Evolutionary conservation across 2,888 invertebrate genomes (phyloP).

Genomic region (Dicyrtomina minuta): DNA sequence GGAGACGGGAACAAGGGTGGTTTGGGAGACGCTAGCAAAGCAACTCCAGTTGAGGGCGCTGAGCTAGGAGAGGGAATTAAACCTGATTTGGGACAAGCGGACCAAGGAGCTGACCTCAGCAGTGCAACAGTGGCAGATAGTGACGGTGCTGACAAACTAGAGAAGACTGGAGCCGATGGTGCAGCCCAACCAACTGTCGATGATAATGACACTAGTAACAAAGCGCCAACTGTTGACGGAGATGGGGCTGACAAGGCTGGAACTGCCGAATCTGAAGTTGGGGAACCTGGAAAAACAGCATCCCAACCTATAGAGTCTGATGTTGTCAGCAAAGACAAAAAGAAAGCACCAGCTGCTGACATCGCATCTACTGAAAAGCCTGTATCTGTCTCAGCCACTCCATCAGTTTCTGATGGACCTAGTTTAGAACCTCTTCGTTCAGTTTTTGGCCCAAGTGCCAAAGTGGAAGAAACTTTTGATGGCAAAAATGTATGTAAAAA

Average conservation of each 20-base stretch:
- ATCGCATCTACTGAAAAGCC: not conserved
- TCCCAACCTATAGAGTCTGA: not conserved
- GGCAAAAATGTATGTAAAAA: constrained; percentile 68
- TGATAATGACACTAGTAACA: constrained; percentile 1
- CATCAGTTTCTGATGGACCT: not conserved
- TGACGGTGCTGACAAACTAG: constrained; percentile 21
- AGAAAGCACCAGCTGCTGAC: not conserved
- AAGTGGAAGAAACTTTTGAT: constrained; percentile 75
- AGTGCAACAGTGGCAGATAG: not conserved
- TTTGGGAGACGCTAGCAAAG: not conserved
- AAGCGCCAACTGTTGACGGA: not conserved
- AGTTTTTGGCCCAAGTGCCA: constrained; percentile 62
- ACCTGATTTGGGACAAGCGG: not conserved
- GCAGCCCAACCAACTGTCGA: not conserved
- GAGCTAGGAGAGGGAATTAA: not conserved
- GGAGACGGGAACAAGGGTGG: not conserved
- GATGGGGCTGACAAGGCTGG: not conserved
- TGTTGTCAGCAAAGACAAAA: not conserved
- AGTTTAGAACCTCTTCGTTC: constrained; percentile 8
- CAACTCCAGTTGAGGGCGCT: not conserved
- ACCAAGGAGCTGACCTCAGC: not conserved
- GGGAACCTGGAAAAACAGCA: not conserved
- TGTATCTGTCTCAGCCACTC: not conserved
- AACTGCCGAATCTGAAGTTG: not conserved
- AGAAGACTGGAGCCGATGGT: constrained; percentile 33